Evolutionary conservation across 2,113 vertebrate species (phyloP).

Genomic region (Lontra canadensis): DNA sequence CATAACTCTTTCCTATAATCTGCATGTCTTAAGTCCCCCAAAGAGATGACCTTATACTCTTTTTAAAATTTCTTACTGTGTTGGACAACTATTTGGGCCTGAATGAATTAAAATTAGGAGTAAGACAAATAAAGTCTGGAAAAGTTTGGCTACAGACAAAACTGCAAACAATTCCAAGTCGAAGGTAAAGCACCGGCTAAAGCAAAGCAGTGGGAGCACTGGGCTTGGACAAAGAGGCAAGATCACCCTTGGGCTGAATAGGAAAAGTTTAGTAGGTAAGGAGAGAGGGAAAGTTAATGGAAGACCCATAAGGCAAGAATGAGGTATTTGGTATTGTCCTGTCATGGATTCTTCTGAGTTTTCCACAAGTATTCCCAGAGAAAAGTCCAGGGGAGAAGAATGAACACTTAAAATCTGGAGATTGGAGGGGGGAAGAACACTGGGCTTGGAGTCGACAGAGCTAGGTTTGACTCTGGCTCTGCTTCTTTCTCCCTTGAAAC

Average conservation of each 20-base stretch:
- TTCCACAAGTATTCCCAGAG: not conserved
- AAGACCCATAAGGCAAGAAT: not conserved
- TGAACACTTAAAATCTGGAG: not conserved
- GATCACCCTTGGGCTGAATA: not conserved
- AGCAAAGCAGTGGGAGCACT: not conserved
- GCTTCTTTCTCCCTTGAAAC: not conserved
- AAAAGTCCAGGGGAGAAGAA: not conserved
- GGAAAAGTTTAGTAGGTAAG: not conserved
- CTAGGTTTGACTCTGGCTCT: not conserved
- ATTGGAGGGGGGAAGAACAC: not conserved
- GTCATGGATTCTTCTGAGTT: not conserved
- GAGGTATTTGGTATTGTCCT: not conserved
- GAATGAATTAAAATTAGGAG: slow-evolving; percentile 14
- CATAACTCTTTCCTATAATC: not conserved
- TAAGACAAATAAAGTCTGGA: not conserved
- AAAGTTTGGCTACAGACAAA: not conserved
- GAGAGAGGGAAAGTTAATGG: not conserved
- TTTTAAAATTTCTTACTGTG: not conserved
- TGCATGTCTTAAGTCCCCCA: not conserved
- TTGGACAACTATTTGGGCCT: not conserved
- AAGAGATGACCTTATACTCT: not conserved
- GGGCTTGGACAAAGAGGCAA: not conserved
- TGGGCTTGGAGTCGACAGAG: not conserved
- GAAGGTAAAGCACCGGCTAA: not conserved
- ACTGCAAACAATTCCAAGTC: not conserved